Conservation (phyloP, 2,113 vertebrate species). For the Origma solitaria region DNA sequence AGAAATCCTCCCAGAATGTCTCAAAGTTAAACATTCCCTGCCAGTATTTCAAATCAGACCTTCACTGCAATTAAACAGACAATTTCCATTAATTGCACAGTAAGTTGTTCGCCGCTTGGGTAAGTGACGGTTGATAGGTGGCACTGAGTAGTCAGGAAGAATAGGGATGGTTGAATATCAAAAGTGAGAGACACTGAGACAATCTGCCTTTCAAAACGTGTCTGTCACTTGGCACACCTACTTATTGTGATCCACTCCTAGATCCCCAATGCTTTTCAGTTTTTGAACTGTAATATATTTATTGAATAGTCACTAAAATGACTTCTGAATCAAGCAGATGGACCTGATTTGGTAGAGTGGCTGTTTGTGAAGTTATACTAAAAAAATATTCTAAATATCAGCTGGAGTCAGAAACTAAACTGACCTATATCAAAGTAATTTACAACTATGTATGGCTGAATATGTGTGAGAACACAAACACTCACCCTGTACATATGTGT, state of each 20-base stretch:
- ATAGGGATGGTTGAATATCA: not conserved
- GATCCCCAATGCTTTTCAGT: not conserved
- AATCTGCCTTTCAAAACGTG: not conserved
- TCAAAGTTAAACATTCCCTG: not conserved
- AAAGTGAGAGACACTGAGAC: not conserved
- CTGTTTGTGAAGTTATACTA: not conserved
- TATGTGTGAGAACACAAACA: not conserved
- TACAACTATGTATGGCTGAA: not conserved
- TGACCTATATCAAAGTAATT: not conserved
- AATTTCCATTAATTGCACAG: not conserved
- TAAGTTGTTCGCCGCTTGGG: not conserved
- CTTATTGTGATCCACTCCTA: not conserved
- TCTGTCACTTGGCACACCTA: not conserved
- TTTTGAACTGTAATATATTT: not conserved
- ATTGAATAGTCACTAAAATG: not conserved
- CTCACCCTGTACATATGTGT: fast-evolving
- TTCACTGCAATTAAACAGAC: not conserved
- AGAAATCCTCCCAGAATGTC: not conserved
- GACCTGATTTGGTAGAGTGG: not conserved
- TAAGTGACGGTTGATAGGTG: not conserved
- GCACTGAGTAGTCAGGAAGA: not conserved
- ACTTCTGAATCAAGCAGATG: not conserved
- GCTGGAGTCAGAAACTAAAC: not conserved
- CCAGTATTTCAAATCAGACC: not conserved
- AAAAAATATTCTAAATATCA: not conserved